Conservation (phyloP, 2,888 invertebrate genomes). For the Corythucha ciliata region DNA sequence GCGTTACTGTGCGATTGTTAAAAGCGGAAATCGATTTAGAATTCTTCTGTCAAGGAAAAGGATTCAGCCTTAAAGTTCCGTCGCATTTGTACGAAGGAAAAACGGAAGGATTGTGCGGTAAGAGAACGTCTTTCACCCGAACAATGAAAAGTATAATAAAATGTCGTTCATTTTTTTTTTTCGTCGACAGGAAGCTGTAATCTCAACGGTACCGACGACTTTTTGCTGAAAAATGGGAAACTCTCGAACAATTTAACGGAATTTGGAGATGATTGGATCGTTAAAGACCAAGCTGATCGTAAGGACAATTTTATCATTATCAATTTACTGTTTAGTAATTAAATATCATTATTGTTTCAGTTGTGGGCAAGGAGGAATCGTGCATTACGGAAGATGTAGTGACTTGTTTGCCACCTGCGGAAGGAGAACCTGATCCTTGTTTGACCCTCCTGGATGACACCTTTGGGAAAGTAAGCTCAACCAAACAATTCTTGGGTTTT, state of each 20-base stretch:
- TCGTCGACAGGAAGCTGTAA: slow-evolving; percentile 41
- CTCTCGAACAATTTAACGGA: slow-evolving; percentile 47
- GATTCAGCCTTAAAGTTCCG: slow-evolving; percentile 53
- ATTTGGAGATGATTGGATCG: slow-evolving; percentile 50
- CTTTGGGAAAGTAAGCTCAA: slow-evolving; percentile 46
- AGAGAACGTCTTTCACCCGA: slow-evolving; percentile 25
- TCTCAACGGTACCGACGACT: slow-evolving; percentile 39
- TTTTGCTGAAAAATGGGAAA: slow-evolving; percentile 37
- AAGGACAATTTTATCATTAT: slow-evolving; percentile 3
- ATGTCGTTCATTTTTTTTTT: not conserved
- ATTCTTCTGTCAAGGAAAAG: slow-evolving; percentile 42
- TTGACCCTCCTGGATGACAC: slow-evolving; percentile 50
- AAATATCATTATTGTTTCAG: slow-evolving; percentile 19
- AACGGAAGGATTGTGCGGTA: slow-evolving; percentile 73
- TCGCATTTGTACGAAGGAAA: slow-evolving; percentile 61
- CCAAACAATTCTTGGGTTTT: no score
- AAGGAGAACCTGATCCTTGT: slow-evolving; percentile 50
- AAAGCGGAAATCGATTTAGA: slow-evolving; percentile 63
- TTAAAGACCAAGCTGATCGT: slow-evolving; percentile 35
- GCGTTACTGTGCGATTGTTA: slow-evolving; percentile 53
- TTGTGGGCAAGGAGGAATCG: slow-evolving; percentile 29
- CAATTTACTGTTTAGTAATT: not conserved
- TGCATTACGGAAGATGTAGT: slow-evolving; percentile 27
- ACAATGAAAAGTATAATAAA: no score
- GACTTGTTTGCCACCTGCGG: slow-evolving; percentile 30